A percentile compares a stretch with the other conserved stretches of the same genome.
These are phyloP conservation scores for Corythaeola cristata DNA, from an alignment of 2,113 vertebrate species.

Conservation along the genomic window DNA sequence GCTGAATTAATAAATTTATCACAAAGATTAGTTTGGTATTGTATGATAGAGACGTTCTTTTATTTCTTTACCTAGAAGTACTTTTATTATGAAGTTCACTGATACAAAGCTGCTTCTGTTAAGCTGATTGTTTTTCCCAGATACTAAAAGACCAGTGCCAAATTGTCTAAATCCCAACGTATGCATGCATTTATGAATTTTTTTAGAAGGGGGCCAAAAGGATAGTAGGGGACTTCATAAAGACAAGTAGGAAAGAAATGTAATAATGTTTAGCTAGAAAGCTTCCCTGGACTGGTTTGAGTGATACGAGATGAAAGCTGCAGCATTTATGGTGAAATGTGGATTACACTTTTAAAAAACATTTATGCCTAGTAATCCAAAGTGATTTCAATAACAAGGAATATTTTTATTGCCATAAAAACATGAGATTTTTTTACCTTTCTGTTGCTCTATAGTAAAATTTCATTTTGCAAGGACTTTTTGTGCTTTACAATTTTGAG, in stretches of 20 bases:
- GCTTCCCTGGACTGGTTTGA: background rate
- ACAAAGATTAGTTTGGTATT: background rate
- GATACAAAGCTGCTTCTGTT: background rate
- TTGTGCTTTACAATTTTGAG: background rate
- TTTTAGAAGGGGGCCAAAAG: background rate
- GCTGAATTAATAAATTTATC: constrained; percentile 6
- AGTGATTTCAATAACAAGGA: background rate
- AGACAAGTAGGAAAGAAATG: background rate
- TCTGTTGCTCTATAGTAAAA: background rate
- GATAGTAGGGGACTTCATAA: background rate
- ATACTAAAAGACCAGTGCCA: background rate
- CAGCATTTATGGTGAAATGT: background rate
- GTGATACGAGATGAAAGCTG: background rate
- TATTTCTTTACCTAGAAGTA: background rate
- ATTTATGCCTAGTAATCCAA: background rate
- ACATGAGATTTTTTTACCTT: background rate
- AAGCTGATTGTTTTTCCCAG: background rate
- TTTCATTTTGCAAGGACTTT: background rate
- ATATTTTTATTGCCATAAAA: background rate
- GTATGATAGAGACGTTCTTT: background rate
- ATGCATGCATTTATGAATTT: background rate
- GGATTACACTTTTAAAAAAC: background rate
- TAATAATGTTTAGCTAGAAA: background rate
- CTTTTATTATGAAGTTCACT: background rate
- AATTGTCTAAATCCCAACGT: background rate